Conservation (phyloP, 2,113 vertebrate genomes). For the Thunnus thynnus region DNA sequence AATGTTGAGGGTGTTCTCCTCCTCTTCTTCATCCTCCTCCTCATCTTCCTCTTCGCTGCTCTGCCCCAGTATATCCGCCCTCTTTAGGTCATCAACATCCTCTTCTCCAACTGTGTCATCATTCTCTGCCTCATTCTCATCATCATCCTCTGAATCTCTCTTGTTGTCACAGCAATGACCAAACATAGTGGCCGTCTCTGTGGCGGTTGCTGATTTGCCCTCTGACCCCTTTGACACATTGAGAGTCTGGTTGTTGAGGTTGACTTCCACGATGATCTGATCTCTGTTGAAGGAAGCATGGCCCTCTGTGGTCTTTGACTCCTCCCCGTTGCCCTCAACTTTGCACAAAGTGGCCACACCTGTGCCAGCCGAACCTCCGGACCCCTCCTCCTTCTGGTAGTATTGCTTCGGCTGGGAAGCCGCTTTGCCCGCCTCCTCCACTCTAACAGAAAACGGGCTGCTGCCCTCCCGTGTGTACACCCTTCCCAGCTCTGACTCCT, state of each 20-base stretch:
- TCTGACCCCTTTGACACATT: constrained; percentile 94
- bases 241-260: constrained; percentile 97
- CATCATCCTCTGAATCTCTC: constrained; percentile 84
- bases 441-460: constrained; percentile 89
- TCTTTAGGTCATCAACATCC: constrained; percentile 40
- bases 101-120: neutral
- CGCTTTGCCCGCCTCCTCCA: constrained; percentile 84
- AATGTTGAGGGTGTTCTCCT: constrained; percentile 82
- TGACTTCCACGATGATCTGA: constrained; percentile 98
- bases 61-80: constrained; percentile 72
- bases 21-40: constrained; percentile 85
- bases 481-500: constrained; percentile 90
- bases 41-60: constrained; percentile 79
- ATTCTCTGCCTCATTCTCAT: constrained; percentile 68
- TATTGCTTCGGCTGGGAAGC: constrained; percentile 85
- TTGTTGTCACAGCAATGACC: constrained; percentile 75
- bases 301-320: constrained; percentile 82
- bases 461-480: constrained; percentile 91
- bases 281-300: constrained; percentile 89
- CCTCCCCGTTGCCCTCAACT: constrained; percentile 82
- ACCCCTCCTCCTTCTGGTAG: constrained; percentile 90
- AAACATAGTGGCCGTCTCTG: constrained; percentile 75
- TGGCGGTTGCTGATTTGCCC: constrained; percentile 79
- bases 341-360: constrained; percentile 83
- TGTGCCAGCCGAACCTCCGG: neutral